Evolutionary conservation across 2,888 invertebrate species (phyloP).

Genomic region (Scrobipalpa costella): DNA sequence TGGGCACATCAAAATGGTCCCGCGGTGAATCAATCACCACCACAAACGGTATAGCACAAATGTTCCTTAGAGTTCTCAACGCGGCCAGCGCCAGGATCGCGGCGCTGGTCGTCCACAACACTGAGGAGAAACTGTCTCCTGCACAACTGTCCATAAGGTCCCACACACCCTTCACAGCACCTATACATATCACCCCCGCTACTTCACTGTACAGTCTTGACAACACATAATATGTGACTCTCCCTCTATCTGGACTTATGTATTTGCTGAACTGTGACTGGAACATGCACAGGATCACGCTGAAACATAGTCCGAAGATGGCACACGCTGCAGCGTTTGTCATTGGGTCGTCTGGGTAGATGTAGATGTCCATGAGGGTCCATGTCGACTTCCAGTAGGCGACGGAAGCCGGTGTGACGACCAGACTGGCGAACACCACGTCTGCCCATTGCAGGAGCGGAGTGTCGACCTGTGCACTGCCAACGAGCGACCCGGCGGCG

Average conservation of each 20-base stretch:
- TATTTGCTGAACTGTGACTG: slow-evolving; percentile 82
- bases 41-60: slow-evolving; percentile 91
- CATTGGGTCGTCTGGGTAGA: slow-evolving; percentile 82
- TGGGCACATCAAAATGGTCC: slow-evolving; percentile 91
- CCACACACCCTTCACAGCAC: slow-evolving; percentile 94
- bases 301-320: slow-evolving; percentile 85
- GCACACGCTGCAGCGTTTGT: slow-evolving; percentile 85
- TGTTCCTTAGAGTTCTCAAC: slow-evolving; percentile 87
- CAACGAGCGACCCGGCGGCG: slow-evolving; percentile 74
- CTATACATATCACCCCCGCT: slow-evolving; percentile 91
- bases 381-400: slow-evolving; percentile 94
- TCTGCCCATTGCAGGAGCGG: slow-evolving; percentile 85
- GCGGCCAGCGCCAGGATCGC: slow-evolving; percentile 85
- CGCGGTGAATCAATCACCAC: slow-evolving; percentile 87
- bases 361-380: slow-evolving; percentile 87
- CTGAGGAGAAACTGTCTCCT: slow-evolving; percentile 79
- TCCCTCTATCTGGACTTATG: slow-evolving; percentile 84
- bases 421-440: slow-evolving; percentile 84
- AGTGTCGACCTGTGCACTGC: slow-evolving; percentile 70
- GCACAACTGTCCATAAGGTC: slow-evolving; percentile 86
- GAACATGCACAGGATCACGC: slow-evolving; percentile 84
- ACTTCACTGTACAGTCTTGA: slow-evolving; percentile 88
- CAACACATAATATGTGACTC: slow-evolving; percentile 84
- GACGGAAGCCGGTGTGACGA: slow-evolving; percentile 90
- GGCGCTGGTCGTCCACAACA: slow-evolving; percentile 83